Evolutionary conservation across 1,140 invertebrate species (phyloP).

Genomic region (Luehdorfia chinensis): DNA sequence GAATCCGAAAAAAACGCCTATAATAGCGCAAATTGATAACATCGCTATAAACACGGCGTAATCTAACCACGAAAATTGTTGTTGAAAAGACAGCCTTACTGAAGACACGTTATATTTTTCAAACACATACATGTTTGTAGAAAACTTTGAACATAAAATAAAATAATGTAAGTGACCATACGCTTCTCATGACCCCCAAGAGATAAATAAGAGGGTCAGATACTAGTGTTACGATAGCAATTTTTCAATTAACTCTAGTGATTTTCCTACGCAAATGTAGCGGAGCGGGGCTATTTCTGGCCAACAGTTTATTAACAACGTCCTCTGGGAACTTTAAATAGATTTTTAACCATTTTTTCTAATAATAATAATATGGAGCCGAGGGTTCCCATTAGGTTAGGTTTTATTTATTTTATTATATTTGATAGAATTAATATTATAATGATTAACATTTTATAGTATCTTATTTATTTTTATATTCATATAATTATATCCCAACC

Average conservation of each 20-base stretch:
- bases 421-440: no score
- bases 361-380: no score
- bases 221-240: constrained; percentile 23
- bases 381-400: no score
- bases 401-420: no score
- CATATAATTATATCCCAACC: no score
- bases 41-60: constrained; percentile 85
- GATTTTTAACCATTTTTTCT: constrained; percentile 19
- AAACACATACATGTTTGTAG: not conserved
- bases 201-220: constrained; percentile 2
- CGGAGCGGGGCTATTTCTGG: constrained; percentile 39
- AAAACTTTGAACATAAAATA: not conserved
- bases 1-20: constrained; percentile 90
- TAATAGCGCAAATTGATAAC: constrained; percentile 83
- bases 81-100: constrained; percentile 79
- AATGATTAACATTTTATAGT: no score
- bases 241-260: constrained; percentile 54
- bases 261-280: constrained; percentile 39
- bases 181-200: constrained; percentile 5
- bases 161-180: not conserved
- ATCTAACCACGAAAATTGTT: constrained; percentile 82
- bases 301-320: constrained; percentile 37
- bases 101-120: constrained; percentile 72
- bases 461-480: no score
- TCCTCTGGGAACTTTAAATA: constrained; percentile 46